phyloP scores from a whole-genome alignment of 2,888 invertebrate species.

The Oscheius sp. region DNA sequence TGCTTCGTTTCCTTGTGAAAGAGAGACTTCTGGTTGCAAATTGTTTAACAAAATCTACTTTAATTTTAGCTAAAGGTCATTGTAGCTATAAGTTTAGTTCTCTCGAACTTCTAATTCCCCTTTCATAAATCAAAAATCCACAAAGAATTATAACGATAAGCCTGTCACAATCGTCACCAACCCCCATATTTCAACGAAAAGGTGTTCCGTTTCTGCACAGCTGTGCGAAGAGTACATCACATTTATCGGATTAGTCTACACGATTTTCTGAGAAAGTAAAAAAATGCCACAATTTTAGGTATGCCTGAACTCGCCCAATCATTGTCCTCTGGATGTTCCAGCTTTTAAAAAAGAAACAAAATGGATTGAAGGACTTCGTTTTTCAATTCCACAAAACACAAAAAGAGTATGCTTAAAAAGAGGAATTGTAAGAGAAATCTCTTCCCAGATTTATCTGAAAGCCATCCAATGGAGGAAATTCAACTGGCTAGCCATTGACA shows the following conservation, averaged over 20 bases:
- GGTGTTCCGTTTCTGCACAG: not conserved
- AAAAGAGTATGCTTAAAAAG: slow-evolving; percentile 39
- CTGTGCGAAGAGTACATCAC: not conserved
- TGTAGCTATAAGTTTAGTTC: too few species aligned
- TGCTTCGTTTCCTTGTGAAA: too few species aligned
- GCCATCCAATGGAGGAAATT: slow-evolving; percentile 64
- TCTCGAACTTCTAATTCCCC: too few species aligned
- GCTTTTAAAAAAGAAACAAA: slow-evolving; percentile 48
- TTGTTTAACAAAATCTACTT: too few species aligned
- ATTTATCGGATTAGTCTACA: not conserved
- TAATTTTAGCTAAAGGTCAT: too few species aligned
- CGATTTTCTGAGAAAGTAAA: not conserved
- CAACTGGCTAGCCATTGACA: slow-evolving; percentile 66
- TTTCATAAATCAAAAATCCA: slow-evolving; percentile 13
- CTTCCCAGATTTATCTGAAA: slow-evolving; percentile 53
- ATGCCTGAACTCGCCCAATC: slow-evolving; percentile 56
- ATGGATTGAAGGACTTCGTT: slow-evolving; percentile 54
- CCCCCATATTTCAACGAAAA: slow-evolving; percentile 11
- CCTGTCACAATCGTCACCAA: not conserved
- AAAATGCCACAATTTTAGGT: slow-evolving; percentile 33
- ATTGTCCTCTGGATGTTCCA: slow-evolving; percentile 57
- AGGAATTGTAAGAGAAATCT: too few species aligned
- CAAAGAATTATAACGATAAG: slow-evolving; percentile 7
- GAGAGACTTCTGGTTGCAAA: too few species aligned
- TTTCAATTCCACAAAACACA: slow-evolving; percentile 49